Percentiles rank a stretch among this genome's conserved stretches.
Evolutionary conservation across 1,140 invertebrate species (phyloP).

Genomic region (Centruroides sculpturatus): DNA sequence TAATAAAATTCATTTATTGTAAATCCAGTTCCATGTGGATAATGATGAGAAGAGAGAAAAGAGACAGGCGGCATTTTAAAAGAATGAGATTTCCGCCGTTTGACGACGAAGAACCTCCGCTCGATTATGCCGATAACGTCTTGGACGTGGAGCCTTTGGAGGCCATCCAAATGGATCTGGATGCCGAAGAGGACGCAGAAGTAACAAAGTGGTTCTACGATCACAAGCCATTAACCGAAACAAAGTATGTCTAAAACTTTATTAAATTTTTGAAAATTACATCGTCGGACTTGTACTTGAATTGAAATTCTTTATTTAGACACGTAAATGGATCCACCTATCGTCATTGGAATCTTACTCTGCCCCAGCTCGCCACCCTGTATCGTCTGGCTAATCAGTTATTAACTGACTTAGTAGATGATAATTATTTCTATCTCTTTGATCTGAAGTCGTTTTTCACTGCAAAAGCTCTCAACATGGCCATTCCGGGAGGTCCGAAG

Average conservation of each 20-base stretch:
- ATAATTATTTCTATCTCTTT: constrained; percentile 98
- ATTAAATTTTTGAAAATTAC: background rate
- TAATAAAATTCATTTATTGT: background rate
- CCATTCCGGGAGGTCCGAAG: constrained; percentile 99
- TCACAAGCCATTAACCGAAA: constrained; percentile 86
- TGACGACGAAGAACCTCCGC: constrained; percentile 98
- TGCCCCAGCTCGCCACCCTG: constrained; percentile 94
- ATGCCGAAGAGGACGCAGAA: constrained; percentile 54
- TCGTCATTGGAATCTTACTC: constrained; percentile 80
- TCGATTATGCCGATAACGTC: constrained; percentile 99
- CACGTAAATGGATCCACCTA: constrained; percentile 96
- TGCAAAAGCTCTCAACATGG: constrained; percentile 98
- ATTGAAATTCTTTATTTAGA: background rate
- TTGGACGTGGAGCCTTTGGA: constrained; percentile 97
- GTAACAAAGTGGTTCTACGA: constrained; percentile 95
- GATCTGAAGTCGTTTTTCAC: constrained; percentile 99
- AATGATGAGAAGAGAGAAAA: constrained; percentile 98
- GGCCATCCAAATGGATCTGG: constrained; percentile 96
- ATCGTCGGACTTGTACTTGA: background rate
- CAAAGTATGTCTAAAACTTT: constrained; percentile 40
- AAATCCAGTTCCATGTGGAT: constrained; percentile 93
- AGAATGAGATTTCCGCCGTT: constrained; percentile 99
- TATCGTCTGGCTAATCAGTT: constrained; percentile 95
- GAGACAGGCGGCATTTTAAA: constrained; percentile 97
- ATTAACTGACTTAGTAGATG: constrained; percentile 95